These are phyloP conservation scores for Icerya purchasi DNA, from an alignment of 2,888 invertebrate species.

Conservation along the genomic window DNA sequence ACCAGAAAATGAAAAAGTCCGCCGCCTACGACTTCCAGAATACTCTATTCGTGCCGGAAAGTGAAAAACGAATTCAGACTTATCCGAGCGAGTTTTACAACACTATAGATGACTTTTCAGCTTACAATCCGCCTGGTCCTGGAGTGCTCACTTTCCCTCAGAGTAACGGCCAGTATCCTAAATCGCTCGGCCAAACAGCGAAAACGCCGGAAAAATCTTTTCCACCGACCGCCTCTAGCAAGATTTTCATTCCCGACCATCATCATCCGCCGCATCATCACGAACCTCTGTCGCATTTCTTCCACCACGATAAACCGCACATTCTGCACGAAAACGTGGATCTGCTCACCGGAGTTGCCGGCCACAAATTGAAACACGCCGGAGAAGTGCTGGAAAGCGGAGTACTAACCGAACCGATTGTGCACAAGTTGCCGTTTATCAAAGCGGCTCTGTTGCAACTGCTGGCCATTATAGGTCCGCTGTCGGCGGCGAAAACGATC, in stretches of 20 bases:
- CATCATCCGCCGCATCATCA: constrained; percentile 1
- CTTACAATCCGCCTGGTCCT: background rate
- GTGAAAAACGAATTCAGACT: constrained; percentile 4
- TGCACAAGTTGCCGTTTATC: constrained; percentile 10
- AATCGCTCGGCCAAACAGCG: background rate
- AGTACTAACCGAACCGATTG: constrained; percentile 9
- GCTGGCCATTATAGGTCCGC: constrained; percentile 10
- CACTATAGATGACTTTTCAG: constrained; percentile 3
- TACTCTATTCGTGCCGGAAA: constrained; percentile 2
- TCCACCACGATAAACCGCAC: constrained; percentile 9
- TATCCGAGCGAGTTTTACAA: background rate
- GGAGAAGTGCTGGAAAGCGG: constrained; percentile 11
- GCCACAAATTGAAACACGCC: constrained; percentile 10
- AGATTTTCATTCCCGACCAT: constrained; percentile 3
- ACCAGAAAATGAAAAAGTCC: background rate
- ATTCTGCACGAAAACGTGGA: constrained; percentile 9
- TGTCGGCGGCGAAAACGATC: constrained; percentile 8
- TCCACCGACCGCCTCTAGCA: constrained; percentile 6
- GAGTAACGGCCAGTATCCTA: background rate
- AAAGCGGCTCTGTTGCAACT: constrained; percentile 9
- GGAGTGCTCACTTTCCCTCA: background rate
- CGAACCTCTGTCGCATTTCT: background rate
- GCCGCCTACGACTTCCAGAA: background rate
- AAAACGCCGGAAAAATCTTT: background rate
- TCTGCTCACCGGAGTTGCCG: constrained; percentile 10